Evolutionary conservation across 2,113 vertebrate genomes (phyloP), one percentile per base, ranked within the genome.

Genomic region (Tapirus terrestris): DNA sequence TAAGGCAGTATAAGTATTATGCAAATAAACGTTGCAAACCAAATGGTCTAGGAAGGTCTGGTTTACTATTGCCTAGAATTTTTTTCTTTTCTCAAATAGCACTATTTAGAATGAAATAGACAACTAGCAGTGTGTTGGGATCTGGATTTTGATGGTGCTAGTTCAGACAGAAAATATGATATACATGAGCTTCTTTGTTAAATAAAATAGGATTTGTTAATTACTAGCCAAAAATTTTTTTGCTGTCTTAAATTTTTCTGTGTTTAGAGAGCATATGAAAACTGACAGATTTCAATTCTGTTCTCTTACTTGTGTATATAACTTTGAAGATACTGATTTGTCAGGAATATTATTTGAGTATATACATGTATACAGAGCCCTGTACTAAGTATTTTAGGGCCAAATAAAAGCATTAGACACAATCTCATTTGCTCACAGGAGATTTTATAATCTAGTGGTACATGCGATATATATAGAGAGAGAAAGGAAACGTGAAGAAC

Each of bases 321-420:
- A 48, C 33, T 95, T 94, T 79, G 92, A 92, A 95, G 43, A 82
- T n/a, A 61, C 79, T 60, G 25, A 58, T 91, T 92, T 96, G 31
- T 93, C 67, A 89, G 33, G 33, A 88, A 10, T 93, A 89, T 91
- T 92, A 56, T 83, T 82, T 83, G 65, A 85, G 5, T 84, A 56
- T 89, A 29, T 60, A 43, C 58, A 75, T 84, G 5, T 70, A 45
- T 76, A 36, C 48, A 95, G 39, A 86, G 43, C 61, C 56, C 3
- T 45, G 56, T 83, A 25, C 73, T 86, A 92, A 61, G 36, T 79
- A 53, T 90, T 94, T 60, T 53, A 80, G 65, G 6, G 11, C 45
- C 56, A 83, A 91, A 29, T 73, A 84, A 79, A 96, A 95, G 53
- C 94, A 79, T 88, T 70, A 96, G 81, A 80, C 43, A 84, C 13